Evolutionary conservation across 2,113 vertebrate genomes (phyloP).

Genomic region (Plectropomus leopardus): DNA sequence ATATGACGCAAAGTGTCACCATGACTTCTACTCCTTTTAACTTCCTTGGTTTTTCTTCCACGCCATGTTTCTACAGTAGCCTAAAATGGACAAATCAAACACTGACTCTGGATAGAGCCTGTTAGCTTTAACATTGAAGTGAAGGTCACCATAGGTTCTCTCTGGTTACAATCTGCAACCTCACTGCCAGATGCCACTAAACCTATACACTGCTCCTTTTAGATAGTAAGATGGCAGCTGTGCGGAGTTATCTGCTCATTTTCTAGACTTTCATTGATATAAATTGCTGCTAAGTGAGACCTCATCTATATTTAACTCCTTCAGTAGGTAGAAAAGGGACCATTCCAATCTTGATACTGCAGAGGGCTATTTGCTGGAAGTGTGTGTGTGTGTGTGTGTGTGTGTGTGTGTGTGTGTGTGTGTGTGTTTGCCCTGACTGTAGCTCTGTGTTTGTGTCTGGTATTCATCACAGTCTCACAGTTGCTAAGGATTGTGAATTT

Average conservation of each 20-base stretch:
- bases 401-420: slow-evolving; percentile 22
- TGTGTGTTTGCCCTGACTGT: slow-evolving; percentile 27
- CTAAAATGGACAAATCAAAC: no score
- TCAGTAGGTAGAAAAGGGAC: neutral
- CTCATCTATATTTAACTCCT: neutral
- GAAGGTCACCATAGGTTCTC: no score
- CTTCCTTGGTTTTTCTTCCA: no score
- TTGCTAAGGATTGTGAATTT: slow-evolving; percentile 51
- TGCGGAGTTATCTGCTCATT: neutral
- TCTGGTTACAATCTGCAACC: no score
- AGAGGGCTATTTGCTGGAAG: slow-evolving; percentile 21
- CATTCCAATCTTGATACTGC: slow-evolving; percentile 17
- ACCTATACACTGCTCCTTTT: no score
- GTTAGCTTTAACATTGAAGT: no score
- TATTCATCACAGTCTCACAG: slow-evolving; percentile 61
- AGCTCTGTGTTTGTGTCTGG: slow-evolving; percentile 61
- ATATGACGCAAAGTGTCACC: no score
- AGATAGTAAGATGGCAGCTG: neutral
- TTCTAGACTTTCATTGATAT: neutral
- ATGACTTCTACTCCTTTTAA: no score
- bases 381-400: slow-evolving; percentile 15
- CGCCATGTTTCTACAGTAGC: no score
- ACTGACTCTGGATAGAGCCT: no score
- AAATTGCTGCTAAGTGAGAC: slow-evolving; percentile 2
- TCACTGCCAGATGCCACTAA: no score